phyloP scores from a whole-genome alignment of 53 echinoderm and acorn worm genomes.

The Astropecten irregularis region DNA sequence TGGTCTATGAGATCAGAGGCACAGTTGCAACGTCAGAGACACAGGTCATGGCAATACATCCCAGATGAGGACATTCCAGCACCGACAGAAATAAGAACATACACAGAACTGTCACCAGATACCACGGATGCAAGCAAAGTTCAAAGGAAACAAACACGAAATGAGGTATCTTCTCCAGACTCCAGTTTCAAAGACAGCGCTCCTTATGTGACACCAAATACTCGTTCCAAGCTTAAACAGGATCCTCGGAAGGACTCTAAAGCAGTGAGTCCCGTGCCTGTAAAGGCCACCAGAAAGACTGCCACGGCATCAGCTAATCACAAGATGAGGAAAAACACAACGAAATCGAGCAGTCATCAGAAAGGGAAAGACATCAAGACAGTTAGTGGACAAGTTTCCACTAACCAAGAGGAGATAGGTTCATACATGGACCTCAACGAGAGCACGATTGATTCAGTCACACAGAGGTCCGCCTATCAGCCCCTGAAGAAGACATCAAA shows the following conservation, averaged over 20 bases:
- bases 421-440: conserved; percentile 29
- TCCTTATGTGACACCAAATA: conserved; percentile 15
- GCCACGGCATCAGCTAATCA: neutral
- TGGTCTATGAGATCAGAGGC: conserved; percentile 36
- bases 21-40: neutral
- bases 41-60: conserved; percentile 2
- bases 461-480: neutral
- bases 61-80: neutral
- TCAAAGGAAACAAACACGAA: neutral
- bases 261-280: neutral
- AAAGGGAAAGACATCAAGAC: neutral
- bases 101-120: neutral
- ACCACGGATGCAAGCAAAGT: neutral
- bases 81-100: neutral
- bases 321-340: no score
- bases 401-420: neutral
- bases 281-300: neutral
- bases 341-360: neutral
- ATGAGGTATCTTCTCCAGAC: neutral
- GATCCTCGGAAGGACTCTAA: no score
- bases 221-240: neutral
- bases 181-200: neutral
- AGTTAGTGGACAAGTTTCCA: neutral
- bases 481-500: neutral
- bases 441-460: neutral